phyloP scores from a whole-genome alignment of 2,113 vertebrate species.

The Daphoenositta chrysoptera region DNA sequence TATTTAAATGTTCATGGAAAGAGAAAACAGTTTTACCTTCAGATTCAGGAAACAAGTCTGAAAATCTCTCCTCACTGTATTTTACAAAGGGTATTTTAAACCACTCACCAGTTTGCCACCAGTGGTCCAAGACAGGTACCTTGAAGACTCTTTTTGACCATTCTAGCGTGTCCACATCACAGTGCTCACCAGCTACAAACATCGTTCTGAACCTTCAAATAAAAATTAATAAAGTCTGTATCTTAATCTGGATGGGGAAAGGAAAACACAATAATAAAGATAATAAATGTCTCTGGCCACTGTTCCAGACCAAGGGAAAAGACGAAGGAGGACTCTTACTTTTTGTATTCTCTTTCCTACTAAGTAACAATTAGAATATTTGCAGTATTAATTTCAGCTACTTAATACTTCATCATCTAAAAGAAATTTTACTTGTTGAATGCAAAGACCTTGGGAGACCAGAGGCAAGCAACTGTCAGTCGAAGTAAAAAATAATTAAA shows the following conservation, averaged over 20 bases:
- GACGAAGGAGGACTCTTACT: background rate
- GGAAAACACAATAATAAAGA: background rate
- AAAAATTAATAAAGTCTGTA: background rate
- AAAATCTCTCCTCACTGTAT: background rate
- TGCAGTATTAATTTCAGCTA: background rate
- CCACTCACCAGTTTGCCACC: slow-evolving; percentile 96
- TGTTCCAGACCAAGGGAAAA: background rate
- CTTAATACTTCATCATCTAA: background rate
- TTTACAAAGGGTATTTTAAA: background rate
- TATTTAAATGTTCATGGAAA: background rate
- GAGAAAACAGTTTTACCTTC: background rate
- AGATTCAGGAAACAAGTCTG: background rate
- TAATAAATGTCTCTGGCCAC: background rate
- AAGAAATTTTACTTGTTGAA: background rate
- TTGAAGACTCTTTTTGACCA: slow-evolving; percentile 90
- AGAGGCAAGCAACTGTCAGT: background rate
- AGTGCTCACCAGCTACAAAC: slow-evolving; percentile 93
- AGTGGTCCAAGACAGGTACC: slow-evolving; percentile 96
- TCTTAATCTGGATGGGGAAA: background rate
- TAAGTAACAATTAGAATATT: background rate
- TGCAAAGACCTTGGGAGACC: background rate
- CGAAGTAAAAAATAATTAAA: background rate
- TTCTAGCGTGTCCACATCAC: slow-evolving; percentile 89
- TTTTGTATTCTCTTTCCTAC: background rate
- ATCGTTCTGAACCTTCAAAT: slow-evolving; percentile 80